Evolutionary conservation across 92 coral and sea anemone species (phyloP), one percentile per base, ranked within the genome.

Genomic region (Zoanthus solanderi): DNA sequence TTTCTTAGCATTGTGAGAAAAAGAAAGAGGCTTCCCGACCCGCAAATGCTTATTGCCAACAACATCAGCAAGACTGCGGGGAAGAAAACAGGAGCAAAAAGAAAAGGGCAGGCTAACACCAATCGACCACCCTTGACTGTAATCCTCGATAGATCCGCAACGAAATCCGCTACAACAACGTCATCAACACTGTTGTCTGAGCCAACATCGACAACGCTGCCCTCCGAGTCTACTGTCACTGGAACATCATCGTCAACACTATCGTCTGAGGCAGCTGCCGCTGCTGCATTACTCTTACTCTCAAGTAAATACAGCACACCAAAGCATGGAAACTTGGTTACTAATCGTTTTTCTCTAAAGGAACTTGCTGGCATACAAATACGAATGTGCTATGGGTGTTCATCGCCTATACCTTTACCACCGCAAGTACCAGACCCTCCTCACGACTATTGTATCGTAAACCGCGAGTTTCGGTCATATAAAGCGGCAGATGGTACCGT

Each of bases 401-500:
- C 83, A 72, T 83, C 69, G 32, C n/a, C 82, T 47, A 69, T 68
- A 30, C 83, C 17, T 4, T 61, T 83, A 15, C 87, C 87, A 67
- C 87, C 87, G 16, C 57, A 58, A 32, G 88, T 85, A 12, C 88
- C 83, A 37, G 42, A 42, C 80, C 66, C 12, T 83, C 88, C 13
- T 76, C 83, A 45, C 68, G 74, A 7, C 23, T 14, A 7, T 7
- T 63, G n/a, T 85, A 83, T 78, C 17, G 30, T 71, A 29, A 56
- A 75, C 37, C 83, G 58, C 56, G 42, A 37, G 42, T 83, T 72
- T 84, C 56, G 84, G 15, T 83, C 84, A 9, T 84, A 52, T 83
- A 78, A 76, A 71, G 77, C 74, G 71, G 14, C 90, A 78, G 90
- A 90, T 86, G 90, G 87, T 34, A 9, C 68, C 17, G 72, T 85